Evolutionary conservation across 2,113 vertebrate genomes (phyloP).

Genomic region (Anolis sagrei): DNA sequence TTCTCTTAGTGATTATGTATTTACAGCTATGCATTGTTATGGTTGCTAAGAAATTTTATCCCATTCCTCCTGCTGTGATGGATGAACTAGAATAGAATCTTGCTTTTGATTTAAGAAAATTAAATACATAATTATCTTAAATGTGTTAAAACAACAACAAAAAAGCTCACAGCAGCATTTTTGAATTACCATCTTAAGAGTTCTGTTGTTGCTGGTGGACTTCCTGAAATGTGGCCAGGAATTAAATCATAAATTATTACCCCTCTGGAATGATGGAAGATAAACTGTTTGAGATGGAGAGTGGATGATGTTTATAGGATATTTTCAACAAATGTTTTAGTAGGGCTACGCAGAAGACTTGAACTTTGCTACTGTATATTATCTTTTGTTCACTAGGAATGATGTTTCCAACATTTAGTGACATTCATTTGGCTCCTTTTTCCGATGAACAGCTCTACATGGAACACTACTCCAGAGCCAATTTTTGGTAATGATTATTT

Average conservation of each 20-base stretch:
- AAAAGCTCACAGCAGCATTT: not conserved
- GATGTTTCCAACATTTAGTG: conserved; percentile 82
- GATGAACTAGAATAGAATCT: conserved; percentile 4
- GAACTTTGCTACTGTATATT: conserved; percentile 38
- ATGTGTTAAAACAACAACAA: conserved; percentile 4
- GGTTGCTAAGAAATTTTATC: conserved; percentile 1
- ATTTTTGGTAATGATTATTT: conserved; percentile 78
- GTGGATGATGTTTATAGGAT: not conserved
- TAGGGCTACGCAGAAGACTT: conserved; percentile 11
- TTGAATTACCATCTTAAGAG: not conserved
- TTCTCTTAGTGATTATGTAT: conserved; percentile 3
- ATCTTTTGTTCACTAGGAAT: conserved; percentile 73
- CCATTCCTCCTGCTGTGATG: not conserved
- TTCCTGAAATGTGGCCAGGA: conserved; percentile 14
- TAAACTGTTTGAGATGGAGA: not conserved
- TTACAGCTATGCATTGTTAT: not conserved
- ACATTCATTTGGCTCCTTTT: conserved; percentile 85
- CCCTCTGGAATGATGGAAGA: conserved; percentile 11
- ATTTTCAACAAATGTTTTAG: conserved; percentile 11
- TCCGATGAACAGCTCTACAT: conserved; percentile 84
- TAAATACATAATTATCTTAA: conserved; percentile 3
- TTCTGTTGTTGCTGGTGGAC: conserved; percentile 12
- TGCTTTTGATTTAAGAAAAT: conserved; percentile 6
- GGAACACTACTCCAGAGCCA: conserved; percentile 80
- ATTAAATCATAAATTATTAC: not conserved